Conservation (phyloP, 2,113 vertebrate species). For the Eulemur macaco region DNA sequence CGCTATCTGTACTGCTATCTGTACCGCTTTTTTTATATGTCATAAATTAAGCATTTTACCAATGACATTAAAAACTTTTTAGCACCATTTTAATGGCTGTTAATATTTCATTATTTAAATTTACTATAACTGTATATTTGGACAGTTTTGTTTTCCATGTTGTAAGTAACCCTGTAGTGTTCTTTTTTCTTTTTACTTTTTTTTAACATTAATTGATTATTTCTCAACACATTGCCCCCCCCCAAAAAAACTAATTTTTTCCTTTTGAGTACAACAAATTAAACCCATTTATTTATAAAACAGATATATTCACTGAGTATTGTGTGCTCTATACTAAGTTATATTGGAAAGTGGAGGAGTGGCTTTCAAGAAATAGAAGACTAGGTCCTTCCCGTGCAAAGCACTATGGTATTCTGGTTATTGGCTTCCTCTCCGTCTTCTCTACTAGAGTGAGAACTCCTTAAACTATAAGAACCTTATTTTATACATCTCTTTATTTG, state of each 20-base stretch:
- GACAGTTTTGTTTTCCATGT: not conserved
- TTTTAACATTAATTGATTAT: not conserved
- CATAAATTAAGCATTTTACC: not conserved
- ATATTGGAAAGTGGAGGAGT: not conserved
- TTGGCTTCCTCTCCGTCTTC: slow-evolving; percentile 2
- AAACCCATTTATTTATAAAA: slow-evolving; percentile 43
- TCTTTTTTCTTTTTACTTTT: not conserved
- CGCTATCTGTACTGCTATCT: not conserved
- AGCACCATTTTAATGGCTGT: not conserved
- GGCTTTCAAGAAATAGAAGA: not conserved
- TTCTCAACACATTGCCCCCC: not conserved
- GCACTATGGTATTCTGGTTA: not conserved
- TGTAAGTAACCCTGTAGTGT: not conserved
- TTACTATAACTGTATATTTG: not conserved
- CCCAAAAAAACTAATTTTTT: not conserved
- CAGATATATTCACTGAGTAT: not conserved
- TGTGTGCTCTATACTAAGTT: not conserved
- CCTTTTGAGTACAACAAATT: slow-evolving; percentile 3
- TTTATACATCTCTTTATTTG: not conserved
- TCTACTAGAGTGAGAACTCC: not conserved
- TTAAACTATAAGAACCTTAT: not conserved
- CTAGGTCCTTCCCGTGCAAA: not conserved
- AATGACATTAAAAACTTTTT: not conserved
- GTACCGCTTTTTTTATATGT: not conserved
- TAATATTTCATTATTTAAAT: not conserved